A percentile compares a stretch with the other conserved stretches of the same genome.
Evolutionary conservation across 2,113 vertebrate genomes (phyloP).

Genomic region (Dendropsophus ebraccatus): DNA sequence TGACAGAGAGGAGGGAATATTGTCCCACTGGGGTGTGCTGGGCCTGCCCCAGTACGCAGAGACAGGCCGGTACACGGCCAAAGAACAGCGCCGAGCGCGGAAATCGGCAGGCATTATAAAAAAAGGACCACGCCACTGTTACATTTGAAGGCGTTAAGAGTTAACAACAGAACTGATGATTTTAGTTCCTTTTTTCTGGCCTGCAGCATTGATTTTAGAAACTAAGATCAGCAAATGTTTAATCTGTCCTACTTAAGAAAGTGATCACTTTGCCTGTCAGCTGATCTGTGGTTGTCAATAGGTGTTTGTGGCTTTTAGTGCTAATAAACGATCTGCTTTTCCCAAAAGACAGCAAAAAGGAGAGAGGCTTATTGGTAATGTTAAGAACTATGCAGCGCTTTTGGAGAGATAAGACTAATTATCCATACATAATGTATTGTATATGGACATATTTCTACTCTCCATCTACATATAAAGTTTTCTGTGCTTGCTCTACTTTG

Average conservation of each 20-base stretch:
- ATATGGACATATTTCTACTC: background rate
- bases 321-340: background rate
- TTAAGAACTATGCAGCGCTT: background rate
- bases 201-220: conserved; percentile 3
- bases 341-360: background rate
- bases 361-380: background rate
- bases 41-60: too few relatives aligned
- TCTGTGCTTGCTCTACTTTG: background rate
- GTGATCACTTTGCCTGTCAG: conserved; percentile 23
- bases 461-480: background rate
- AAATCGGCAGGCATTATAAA: too few relatives aligned
- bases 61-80: too few relatives aligned
- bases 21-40: too few relatives aligned
- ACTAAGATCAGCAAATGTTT: conserved; percentile 17
- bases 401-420: background rate
- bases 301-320: background rate
- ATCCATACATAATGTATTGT: background rate
- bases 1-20: too few relatives aligned
- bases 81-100: too few relatives aligned
- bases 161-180: background rate
- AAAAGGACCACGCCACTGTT: too few relatives aligned
- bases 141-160: too few relatives aligned
- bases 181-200: too few relatives aligned
- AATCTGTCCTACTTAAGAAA: conserved; percentile 30
- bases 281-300: conserved; percentile 6